A percentile compares a stretch with the other conserved stretches of the same genome.
These are phyloP conservation scores for Tridacna gigas DNA, from an alignment of 2,888 invertebrate species.

Conservation along the genomic window DNA sequence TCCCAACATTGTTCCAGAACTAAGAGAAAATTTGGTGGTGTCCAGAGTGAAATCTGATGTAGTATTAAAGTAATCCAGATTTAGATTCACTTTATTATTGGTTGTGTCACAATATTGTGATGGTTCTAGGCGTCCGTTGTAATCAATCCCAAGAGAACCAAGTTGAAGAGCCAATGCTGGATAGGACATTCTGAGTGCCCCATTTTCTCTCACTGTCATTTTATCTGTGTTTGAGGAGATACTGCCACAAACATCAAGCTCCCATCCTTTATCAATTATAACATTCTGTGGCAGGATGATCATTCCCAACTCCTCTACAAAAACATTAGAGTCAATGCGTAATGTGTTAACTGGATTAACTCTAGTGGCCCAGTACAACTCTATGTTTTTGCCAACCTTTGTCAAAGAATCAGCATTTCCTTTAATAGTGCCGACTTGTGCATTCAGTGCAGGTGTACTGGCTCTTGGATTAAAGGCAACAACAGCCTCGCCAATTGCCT, in stretches of 20 bases:
- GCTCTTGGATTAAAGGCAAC: constrained; percentile 57
- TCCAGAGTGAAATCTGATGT: constrained; percentile 60
- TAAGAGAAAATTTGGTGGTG: constrained; percentile 42
- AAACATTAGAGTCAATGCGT: constrained; percentile 54
- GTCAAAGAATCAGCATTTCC: constrained; percentile 56
- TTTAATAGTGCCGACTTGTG: constrained; percentile 59
- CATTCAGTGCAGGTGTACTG: constrained; percentile 50
- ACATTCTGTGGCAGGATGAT: constrained; percentile 68
- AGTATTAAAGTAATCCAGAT: constrained; percentile 50
- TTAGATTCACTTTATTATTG: constrained; percentile 37
- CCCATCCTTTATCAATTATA: constrained; percentile 59
- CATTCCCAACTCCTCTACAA: constrained; percentile 61
- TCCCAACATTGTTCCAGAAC: constrained; percentile 24
- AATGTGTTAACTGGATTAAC: constrained; percentile 34
- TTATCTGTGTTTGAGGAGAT: constrained; percentile 58
- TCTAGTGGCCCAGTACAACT: constrained; percentile 55
- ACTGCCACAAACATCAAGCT: constrained; percentile 69
- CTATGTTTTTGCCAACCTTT: constrained; percentile 55
- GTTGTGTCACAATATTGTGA: constrained; percentile 58
- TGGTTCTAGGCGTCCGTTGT: constrained; percentile 57
- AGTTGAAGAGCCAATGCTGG: constrained; percentile 62
- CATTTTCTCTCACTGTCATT: constrained; percentile 63
- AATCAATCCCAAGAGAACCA: constrained; percentile 59
- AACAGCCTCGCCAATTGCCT: constrained; percentile 45
- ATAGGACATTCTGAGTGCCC: constrained; percentile 58